phyloP scores from a whole-genome alignment of 2,113 vertebrate species.

The Rutilus rutilus region DNA sequence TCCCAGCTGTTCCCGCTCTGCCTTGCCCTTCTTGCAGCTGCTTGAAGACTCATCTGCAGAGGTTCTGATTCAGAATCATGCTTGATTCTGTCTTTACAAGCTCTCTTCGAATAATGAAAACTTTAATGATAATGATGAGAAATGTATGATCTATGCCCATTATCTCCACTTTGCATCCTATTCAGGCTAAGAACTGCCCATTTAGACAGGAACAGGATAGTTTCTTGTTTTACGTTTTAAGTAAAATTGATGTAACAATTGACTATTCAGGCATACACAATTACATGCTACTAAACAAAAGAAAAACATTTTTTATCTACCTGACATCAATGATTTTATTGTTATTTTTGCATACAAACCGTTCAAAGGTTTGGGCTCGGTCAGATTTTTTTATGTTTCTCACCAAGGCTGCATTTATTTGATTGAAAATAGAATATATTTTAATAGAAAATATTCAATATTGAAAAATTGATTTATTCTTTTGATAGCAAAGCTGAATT shows the following conservation, averaged over 20 bases:
- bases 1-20: constrained; percentile 65
- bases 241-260: no score
- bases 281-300: not conserved
- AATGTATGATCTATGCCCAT: not conserved
- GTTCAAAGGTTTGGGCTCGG: not conserved
- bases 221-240: no score
- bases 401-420: not conserved
- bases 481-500: not conserved
- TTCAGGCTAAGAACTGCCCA: not conserved
- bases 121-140: not conserved
- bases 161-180: not conserved
- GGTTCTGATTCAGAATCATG: constrained; percentile 1
- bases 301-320: not conserved
- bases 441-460: not conserved
- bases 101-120: not conserved
- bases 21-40: constrained; percentile 59
- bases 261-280: not conserved
- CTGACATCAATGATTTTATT: not conserved
- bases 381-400: not conserved
- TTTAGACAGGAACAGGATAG: not conserved
- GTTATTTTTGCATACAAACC: not conserved
- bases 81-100: not conserved
- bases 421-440: not conserved
- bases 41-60: constrained; percentile 23
- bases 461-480: not conserved